phyloP scores from a whole-genome alignment of 2,797 vertebrate species.

The Hydrophis major region DNA sequence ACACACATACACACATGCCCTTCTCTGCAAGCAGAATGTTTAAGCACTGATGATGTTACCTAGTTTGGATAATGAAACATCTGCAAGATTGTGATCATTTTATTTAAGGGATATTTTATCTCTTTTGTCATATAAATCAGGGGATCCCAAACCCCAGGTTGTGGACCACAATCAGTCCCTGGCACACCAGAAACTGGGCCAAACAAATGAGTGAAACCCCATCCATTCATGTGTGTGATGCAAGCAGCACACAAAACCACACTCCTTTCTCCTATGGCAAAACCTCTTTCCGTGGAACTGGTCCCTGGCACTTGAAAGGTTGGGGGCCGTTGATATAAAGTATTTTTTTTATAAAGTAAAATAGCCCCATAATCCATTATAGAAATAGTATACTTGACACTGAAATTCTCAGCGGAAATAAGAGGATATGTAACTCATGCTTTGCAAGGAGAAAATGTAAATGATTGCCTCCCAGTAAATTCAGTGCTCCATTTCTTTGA shows the following conservation, averaged over 20 bases:
- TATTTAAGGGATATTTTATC: background rate
- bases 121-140: background rate
- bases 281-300: background rate
- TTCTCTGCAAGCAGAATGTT: background rate
- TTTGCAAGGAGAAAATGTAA: background rate
- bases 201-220: background rate
- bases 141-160: background rate
- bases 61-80: background rate
- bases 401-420: background rate
- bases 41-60: background rate
- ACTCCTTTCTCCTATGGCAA: accelerated
- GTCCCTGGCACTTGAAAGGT: background rate
- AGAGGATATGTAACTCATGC: background rate
- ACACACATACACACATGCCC: background rate
- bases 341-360: background rate
- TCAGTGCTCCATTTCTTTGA: background rate
- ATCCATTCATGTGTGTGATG: accelerated
- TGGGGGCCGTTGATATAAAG: background rate
- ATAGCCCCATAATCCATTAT: background rate
- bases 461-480: background rate
- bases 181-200: background rate
- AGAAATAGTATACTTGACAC: background rate
- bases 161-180: background rate
- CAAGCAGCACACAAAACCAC: background rate
- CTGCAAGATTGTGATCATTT: background rate